phyloP scores from a whole-genome alignment of 2,888 invertebrate species.

The Cerastoderma edule region DNA sequence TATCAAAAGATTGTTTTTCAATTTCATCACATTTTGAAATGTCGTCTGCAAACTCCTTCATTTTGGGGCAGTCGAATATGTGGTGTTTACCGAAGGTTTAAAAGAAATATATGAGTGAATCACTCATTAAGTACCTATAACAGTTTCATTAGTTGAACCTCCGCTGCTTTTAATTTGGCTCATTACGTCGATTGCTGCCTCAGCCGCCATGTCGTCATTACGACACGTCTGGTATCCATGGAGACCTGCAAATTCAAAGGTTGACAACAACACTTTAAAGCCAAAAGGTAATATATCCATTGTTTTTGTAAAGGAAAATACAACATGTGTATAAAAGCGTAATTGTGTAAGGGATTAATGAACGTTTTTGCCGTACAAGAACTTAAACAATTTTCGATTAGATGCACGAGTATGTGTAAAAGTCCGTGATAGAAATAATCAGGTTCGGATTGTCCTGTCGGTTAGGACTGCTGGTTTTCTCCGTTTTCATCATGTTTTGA shows the following conservation, averaged over 20 bases:
- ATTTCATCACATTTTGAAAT: no score
- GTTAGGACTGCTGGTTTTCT: no score
- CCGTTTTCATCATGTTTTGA: no score
- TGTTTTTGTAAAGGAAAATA: no score
- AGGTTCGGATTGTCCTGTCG: no score
- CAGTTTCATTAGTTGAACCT: neutral
- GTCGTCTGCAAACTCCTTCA: neutral
- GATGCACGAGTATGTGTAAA: neutral
- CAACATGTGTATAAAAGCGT: neutral
- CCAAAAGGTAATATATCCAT: no score
- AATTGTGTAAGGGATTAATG: neutral
- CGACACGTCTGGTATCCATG: conserved; percentile 5
- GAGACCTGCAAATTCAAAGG: neutral
- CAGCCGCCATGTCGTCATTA: neutral
- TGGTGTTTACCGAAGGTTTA: neutral
- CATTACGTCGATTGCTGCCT: conserved; percentile 1
- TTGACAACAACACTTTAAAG: no score
- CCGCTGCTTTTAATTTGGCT: neutral
- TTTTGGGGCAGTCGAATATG: neutral
- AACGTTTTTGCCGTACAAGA: neutral
- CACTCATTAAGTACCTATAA: neutral
- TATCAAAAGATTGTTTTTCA: neutral
- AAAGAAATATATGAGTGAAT: neutral
- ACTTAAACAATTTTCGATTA: neutral
- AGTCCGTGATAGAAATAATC: no score